A percentile compares a stretch with the other conserved stretches of the same genome.
phyloP scores from a whole-genome alignment of 2,888 invertebrate species.

The Dryococelus australis region DNA sequence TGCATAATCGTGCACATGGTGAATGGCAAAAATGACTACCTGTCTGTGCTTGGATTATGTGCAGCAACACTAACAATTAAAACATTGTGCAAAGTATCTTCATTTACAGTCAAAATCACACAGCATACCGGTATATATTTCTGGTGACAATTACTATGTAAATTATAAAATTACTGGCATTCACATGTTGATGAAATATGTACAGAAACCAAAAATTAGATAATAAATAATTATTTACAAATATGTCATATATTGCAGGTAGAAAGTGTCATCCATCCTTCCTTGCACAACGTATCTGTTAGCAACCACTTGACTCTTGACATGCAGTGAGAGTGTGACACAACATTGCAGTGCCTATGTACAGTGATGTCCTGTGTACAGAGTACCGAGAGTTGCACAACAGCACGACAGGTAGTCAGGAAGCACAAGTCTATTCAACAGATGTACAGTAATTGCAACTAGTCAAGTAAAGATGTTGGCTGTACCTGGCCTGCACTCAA shows the following conservation, averaged over 20 bases:
- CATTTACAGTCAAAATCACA: background rate
- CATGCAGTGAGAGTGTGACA: background rate
- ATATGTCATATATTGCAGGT: background rate
- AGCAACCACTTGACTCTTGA: background rate
- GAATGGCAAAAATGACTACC: conserved; percentile 29
- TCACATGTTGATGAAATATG: background rate
- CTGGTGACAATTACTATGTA: background rate
- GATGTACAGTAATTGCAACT: background rate
- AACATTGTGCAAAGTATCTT: background rate
- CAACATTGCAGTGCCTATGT: background rate
- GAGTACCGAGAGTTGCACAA: background rate
- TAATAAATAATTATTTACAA: background rate
- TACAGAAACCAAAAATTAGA: background rate
- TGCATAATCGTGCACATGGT: conserved; percentile 54
- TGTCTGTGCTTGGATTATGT: conserved; percentile 17
- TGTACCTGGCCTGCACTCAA: conserved; percentile 74
- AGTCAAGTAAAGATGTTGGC: background rate
- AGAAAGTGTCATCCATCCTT: background rate
- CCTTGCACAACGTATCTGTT: background rate
- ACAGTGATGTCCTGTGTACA: background rate
- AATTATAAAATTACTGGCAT: background rate
- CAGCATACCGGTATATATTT: background rate
- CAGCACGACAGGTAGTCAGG: conserved; percentile 2
- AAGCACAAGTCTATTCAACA: background rate
- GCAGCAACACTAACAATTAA: background rate